These are phyloP conservation scores for Pammene fasciana DNA, from an alignment of 2,888 invertebrate genomes.

Conservation along the genomic window DNA sequence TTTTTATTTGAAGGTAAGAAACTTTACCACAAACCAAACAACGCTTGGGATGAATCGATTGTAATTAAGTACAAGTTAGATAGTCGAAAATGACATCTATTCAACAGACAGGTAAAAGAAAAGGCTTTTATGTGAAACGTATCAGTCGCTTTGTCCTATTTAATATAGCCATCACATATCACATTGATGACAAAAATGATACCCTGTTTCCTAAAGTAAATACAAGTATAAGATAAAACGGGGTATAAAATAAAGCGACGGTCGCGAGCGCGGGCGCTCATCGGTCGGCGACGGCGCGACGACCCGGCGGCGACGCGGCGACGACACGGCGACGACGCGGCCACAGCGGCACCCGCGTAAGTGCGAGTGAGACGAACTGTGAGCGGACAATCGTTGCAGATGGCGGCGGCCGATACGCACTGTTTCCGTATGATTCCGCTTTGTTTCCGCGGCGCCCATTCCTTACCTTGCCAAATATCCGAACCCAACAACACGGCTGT, in stretches of 20 bases:
- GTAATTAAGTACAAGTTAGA: neutral
- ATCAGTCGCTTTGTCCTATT: no score
- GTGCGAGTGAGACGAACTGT: slow-evolving; percentile 21
- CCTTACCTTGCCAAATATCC: neutral
- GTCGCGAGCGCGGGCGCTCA: slow-evolving; percentile 34
- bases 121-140: no score
- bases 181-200: neutral
- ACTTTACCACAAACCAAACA: neutral
- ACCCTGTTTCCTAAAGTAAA: neutral
- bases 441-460: slow-evolving; percentile 20
- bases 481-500: neutral
- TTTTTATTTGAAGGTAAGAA: slow-evolving; percentile 11
- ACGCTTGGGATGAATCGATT: neutral
- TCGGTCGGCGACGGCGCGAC: slow-evolving; percentile 32
- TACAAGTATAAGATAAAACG: no score
- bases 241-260: slow-evolving; percentile 17
- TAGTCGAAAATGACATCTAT: neutral
- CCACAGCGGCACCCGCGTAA: slow-evolving; percentile 25
- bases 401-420: slow-evolving; percentile 15
- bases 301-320: slow-evolving; percentile 18
- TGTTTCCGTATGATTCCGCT: slow-evolving; percentile 19
- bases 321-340: slow-evolving; percentile 19
- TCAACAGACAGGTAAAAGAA: no score
- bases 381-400: slow-evolving; percentile 18
- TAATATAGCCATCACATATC: neutral